Evolutionary conservation across 1,140 invertebrate genomes (phyloP).

Genomic region (Sitodiplosis mosellana): DNA sequence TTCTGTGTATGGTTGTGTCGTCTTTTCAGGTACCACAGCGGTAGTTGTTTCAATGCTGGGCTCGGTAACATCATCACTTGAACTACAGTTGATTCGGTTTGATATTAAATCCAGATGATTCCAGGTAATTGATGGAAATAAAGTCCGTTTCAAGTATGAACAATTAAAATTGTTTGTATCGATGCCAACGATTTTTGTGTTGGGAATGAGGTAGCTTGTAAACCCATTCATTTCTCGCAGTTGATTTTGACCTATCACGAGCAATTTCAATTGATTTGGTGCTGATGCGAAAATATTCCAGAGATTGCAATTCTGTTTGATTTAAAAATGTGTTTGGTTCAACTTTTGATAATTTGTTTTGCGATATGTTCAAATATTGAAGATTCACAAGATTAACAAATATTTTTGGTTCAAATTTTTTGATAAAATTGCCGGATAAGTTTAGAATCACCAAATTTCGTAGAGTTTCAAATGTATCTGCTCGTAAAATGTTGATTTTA

Average conservation of each 20-base stretch:
- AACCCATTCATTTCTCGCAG: background rate
- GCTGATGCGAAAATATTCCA: background rate
- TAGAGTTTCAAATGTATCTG: background rate
- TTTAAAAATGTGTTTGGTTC: background rate
- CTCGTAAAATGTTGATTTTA: background rate
- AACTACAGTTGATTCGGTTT: background rate
- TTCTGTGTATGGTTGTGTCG: no score
- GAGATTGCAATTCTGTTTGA: background rate
- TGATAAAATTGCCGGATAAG: background rate
- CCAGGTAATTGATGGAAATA: background rate
- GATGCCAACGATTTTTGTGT: background rate
- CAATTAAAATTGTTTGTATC: background rate
- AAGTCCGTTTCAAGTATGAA: background rate
- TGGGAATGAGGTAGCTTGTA: background rate
- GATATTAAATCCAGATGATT: background rate
- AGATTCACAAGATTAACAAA: background rate
- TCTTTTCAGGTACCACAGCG: no score
- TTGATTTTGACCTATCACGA: background rate
- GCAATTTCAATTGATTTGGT: background rate
- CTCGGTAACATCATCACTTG: background rate
- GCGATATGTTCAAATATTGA: background rate
- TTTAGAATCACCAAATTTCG: background rate
- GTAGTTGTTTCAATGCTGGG: no score
- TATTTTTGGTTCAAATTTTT: background rate
- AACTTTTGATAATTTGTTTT: background rate